phyloP scores from a whole-genome alignment of 2,113 vertebrate species.

The Paracyprichromis sp. region DNA sequence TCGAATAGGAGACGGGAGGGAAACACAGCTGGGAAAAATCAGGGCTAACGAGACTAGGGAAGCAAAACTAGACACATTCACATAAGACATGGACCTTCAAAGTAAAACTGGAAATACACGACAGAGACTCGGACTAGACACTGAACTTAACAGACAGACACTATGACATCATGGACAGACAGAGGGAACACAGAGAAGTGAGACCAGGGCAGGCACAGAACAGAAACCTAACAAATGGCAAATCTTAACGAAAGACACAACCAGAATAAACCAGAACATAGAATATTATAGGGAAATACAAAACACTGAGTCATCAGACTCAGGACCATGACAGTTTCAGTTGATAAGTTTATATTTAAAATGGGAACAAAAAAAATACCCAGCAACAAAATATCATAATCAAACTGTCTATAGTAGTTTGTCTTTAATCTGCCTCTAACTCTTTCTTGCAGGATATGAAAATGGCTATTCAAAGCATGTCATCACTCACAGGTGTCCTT shows the following conservation, averaged over 20 bases:
- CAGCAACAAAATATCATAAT: neutral
- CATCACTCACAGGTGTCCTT: conserved; percentile 5
- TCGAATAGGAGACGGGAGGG: neutral
- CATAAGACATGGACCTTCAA: too few relatives aligned
- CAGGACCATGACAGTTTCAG: neutral
- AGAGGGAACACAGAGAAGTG: neutral
- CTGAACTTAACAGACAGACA: neutral
- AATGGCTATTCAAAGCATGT: neutral
- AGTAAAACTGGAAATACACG: neutral
- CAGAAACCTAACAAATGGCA: neutral
- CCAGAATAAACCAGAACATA: neutral
- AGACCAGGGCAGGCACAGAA: neutral
- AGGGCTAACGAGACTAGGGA: neutral
- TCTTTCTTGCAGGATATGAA: neutral
- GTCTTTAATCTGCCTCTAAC: neutral
- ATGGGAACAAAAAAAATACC: neutral
- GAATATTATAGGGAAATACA: neutral
- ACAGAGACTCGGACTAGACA: fast-evolving
- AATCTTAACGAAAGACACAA: neutral
- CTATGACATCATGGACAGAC: neutral
- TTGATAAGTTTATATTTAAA: neutral
- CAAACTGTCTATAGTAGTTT: neutral
- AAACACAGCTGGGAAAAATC: neutral
- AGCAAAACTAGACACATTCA: neutral
- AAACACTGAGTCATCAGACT: neutral